Evolutionary conservation across 2,888 invertebrate genomes (phyloP).

Genomic region (Halictus quadricinctus): DNA sequence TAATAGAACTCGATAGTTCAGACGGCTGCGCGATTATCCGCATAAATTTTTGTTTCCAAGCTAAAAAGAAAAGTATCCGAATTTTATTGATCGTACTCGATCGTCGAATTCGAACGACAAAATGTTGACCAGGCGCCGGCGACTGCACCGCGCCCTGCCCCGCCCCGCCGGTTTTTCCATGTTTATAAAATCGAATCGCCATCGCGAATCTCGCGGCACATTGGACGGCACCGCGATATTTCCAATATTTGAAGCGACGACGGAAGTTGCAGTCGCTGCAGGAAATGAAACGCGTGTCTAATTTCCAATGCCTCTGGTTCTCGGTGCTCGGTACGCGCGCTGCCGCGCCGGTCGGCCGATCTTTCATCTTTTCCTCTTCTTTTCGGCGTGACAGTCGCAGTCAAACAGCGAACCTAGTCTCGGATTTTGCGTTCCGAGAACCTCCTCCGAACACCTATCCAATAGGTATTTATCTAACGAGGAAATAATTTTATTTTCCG

Average conservation of each 20-base stretch:
- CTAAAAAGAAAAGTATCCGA: background rate
- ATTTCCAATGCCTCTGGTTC: conserved; percentile 76
- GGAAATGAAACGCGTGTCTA: conserved; percentile 82
- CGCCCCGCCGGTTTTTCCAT: conserved; percentile 55
- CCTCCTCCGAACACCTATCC: background rate
- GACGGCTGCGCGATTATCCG: too few species aligned
- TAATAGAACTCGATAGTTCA: too few species aligned
- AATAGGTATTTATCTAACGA: background rate
- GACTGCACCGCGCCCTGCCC: background rate
- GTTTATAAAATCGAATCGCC: conserved; percentile 73
- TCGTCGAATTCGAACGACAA: background rate
- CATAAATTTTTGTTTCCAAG: too few species aligned
- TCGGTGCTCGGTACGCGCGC: conserved; percentile 47
- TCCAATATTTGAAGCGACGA: conserved; percentile 80
- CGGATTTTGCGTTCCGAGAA: background rate
- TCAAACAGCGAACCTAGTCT: background rate
- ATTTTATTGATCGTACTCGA: background rate
- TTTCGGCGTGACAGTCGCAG: conserved; percentile 23
- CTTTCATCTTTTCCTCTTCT: conserved; percentile 25
- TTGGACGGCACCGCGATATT: conserved; percentile 78
- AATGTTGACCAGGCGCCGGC: background rate
- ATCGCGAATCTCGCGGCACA: conserved; percentile 75
- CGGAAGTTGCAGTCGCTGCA: conserved; percentile 80
- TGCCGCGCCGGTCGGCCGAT: conserved; percentile 39
- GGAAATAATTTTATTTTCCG: background rate